Conservation (phyloP, 2,888 invertebrate species). For the Drosophila kanekoi region DNA sequence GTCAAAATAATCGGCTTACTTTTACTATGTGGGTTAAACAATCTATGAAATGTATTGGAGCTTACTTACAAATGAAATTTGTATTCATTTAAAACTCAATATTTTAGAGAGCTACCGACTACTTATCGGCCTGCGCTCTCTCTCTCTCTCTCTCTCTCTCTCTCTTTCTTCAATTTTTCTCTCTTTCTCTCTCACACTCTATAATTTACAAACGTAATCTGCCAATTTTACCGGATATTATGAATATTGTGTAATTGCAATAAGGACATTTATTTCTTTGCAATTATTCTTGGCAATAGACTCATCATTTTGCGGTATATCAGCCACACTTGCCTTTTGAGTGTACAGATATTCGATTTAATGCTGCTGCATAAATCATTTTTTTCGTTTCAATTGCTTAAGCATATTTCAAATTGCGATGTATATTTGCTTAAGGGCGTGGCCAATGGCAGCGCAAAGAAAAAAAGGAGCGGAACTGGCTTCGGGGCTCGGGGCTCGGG, state of each 20-base stretch:
- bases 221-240: too few relatives aligned
- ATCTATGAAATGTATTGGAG: too few relatives aligned
- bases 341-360: constrained; percentile 77
- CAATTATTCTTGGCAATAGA: constrained; percentile 3
- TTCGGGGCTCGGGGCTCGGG: constrained; percentile 29
- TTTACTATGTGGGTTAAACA: too few relatives aligned
- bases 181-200: too few relatives aligned
- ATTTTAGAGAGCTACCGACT: too few relatives aligned
- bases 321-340: constrained; percentile 46
- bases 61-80: too few relatives aligned
- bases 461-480: constrained; percentile 35
- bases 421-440: constrained; percentile 53
- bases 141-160: not conserved
- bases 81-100: not conserved
- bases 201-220: too few relatives aligned
- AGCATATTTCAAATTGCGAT: constrained; percentile 66
- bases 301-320: constrained; percentile 56
- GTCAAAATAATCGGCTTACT: too few relatives aligned
- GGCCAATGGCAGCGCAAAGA: constrained; percentile 45
- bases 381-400: constrained; percentile 76
- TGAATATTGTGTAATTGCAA: constrained; percentile 5
- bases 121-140: not conserved
- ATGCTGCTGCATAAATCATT: constrained; percentile 82
- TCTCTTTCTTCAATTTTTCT: not conserved
- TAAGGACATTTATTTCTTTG: not conserved